Evolutionary conservation across 2,888 invertebrate genomes (phyloP), one percentile per base, ranked within the genome.

Genomic region (Torymus auratus): DNA sequence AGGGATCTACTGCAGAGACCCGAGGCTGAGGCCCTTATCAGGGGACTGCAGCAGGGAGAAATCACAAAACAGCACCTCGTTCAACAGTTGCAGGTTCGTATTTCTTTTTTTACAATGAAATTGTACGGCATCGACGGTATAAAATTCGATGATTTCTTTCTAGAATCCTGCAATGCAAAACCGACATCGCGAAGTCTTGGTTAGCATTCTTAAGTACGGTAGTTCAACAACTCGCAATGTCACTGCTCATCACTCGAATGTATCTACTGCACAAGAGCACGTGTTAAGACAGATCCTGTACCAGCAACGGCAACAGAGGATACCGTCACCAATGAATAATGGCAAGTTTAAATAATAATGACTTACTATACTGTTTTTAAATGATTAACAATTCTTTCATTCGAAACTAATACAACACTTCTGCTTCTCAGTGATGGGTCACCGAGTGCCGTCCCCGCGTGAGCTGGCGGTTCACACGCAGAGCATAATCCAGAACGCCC

Each of bases 391-490:
- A 70, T 50, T 58, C 41, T 70, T 53, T 15, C 28, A 13, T 58
- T 7, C 7, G 5, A 41, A 28, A 41, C 41, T 5, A 41, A 41
- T 41, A 41, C 7, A 41, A 7, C 7, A 41, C 41, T 41, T 41
- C 7, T 41, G 7, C 41, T 41, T 60, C 12, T 86, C 88, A 95
- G 95, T 94, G 83, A 92, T 94, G 86, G 69, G 82, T 60, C 94
- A 94, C 85, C 93, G 95, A 86, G 95, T 95, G 85, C 96, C 96
- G 64, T 96, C 96, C 20, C 96, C 96, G 52, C 94, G 96, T 86
- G 97, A 97, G 90, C 91, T 97, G 83, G 95, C 95, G 80, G 95
- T 94, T 83, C 96, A 96, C 91, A 96, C 97, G 56, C 97, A 97
- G 92, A 94, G 94, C 85, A 96, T 97, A 85, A 95, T 97, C 94